Percentiles rank a stretch among this genome's conserved stretches.
Conservation (phyloP, 2,113 vertebrate species). For the Cinclus mexicanus region DNA sequence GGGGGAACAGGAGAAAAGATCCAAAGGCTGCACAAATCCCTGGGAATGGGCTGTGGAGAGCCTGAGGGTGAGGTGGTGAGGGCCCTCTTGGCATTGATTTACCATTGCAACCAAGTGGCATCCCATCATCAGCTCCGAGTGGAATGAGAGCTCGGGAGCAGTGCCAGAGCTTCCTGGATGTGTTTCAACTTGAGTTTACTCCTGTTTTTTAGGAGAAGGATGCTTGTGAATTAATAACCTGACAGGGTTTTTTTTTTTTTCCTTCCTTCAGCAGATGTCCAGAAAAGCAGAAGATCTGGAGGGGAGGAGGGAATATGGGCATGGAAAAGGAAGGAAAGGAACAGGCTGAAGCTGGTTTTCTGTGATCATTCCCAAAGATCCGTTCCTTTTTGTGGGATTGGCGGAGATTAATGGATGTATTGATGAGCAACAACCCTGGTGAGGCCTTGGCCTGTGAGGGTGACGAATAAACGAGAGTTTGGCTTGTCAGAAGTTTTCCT, state of each 20-base stretch:
- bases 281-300: neutral
- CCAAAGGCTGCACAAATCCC: neutral
- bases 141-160: neutral
- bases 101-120: neutral
- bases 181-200: conserved; percentile 15
- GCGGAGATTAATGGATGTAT: neutral
- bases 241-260: neutral
- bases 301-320: neutral
- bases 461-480: neutral
- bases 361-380: neutral
- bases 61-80: neutral
- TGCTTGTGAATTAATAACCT: conserved; percentile 35
- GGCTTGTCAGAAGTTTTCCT: neutral
- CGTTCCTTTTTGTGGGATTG: neutral
- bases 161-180: conserved; percentile 21
- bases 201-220: neutral
- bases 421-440: neutral
- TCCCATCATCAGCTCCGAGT: neutral
- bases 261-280: conserved; percentile 18
- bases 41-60: neutral
- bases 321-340: neutral
- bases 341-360: neutral
- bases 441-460: neutral
- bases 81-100: neutral
- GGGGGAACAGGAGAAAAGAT: neutral